Evolutionary conservation across 92 coral and sea anemone genomes (phyloP).

Genomic region (Zoanthus sansibaricus): DNA sequence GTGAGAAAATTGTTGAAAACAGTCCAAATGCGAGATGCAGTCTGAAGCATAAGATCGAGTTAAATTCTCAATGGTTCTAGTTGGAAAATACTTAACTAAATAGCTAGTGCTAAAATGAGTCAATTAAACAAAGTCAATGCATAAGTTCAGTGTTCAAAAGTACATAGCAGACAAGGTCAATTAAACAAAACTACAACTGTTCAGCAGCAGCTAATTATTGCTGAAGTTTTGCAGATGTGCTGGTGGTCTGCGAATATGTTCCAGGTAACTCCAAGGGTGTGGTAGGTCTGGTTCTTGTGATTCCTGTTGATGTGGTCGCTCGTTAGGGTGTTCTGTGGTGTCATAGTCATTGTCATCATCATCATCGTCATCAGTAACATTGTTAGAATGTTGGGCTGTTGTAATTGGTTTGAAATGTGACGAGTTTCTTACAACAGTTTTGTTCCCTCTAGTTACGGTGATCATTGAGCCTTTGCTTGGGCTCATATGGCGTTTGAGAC

Average conservation of each 20-base stretch:
- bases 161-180: neutral
- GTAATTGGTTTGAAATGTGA: constrained; percentile 22
- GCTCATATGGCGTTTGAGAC: constrained; percentile 56
- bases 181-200: constrained; percentile 1
- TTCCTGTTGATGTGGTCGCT: neutral
- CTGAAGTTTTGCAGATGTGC: constrained; percentile 15
- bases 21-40: too few relatives aligned
- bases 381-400: neutral
- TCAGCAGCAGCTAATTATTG: neutral
- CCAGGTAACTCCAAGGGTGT: neutral
- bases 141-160: neutral
- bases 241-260: constrained; percentile 10
- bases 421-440: constrained; percentile 16
- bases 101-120: neutral
- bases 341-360: neutral
- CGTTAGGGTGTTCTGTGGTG: neutral
- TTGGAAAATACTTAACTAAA: neutral
- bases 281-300: neutral
- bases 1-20: too few relatives aligned
- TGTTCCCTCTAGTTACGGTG: constrained; percentile 33
- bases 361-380: constrained; percentile 12
- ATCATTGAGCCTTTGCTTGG: constrained; percentile 74
- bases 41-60: neutral
- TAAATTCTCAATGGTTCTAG: neutral
- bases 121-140: neutral